Base-by-base conservation (phyloP, 2,888 invertebrate genomes). In the Aricia artaxerxes region DNA sequence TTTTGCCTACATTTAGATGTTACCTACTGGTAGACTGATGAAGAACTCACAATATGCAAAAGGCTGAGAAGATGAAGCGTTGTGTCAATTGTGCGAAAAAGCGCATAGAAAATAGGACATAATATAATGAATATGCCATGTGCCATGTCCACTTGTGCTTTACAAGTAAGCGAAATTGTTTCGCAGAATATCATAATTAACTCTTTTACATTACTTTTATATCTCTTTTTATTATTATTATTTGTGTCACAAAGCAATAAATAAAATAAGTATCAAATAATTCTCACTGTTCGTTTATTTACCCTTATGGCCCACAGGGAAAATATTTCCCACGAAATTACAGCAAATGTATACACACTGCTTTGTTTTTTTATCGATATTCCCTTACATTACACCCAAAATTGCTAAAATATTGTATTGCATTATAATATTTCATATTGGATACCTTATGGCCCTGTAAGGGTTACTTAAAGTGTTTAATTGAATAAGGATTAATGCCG, bases 91-190 rank as follows among this genome's bases (percentile, higher is more conserved):
- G 40, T 40, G 40, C 40, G 4, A 73, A 38, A 38, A 38, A 38
- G 38, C 38, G 4, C 38, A 38, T 38, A 38, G 38, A 38, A 38
- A 38, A 38, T 38, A 38, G 38, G 38, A 38, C 77, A 44, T 13
- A 73, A 24, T 24, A 24, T 80, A 80, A 72, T 77, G 38, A n/a
- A 60, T 75, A 79, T 82, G 80, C 80, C 80, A 82, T 80, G 81
- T 82, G 82, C 81, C 80, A 82, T 77, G 80, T 81, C 75, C 80
- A 80, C 82, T 78, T 82, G 75, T 82, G 80, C 80, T 82, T 79
- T 80, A 82, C 81, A 80, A 82, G 77, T 79, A 79, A 81, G 79
- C 79, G 80, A 69, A 82, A 82, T 82, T 80, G 81, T 82, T 82
- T 82, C 79, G 79, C 78, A 80, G 76, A 81, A 80, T 80, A 82